Evolutionary conservation across 2,797 vertebrate genomes (phyloP).

Genomic region (Aulostomus chinensis): DNA sequence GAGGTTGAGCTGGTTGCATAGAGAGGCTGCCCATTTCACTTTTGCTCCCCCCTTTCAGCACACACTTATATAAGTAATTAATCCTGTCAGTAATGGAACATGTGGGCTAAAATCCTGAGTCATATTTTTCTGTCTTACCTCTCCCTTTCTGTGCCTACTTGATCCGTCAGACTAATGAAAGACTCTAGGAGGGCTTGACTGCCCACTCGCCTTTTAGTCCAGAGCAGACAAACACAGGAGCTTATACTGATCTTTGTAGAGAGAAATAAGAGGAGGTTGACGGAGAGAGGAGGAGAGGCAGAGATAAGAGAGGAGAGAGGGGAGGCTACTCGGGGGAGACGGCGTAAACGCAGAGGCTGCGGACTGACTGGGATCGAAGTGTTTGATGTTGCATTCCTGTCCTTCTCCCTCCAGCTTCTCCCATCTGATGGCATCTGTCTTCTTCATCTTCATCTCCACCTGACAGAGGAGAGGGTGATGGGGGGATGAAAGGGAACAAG

Average conservation of each 20-base stretch:
- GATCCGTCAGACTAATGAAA: constrained; percentile 67
- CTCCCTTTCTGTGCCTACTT: constrained; percentile 57
- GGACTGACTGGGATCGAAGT: constrained; percentile 77
- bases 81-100: constrained; percentile 63
- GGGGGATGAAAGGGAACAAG: constrained; percentile 1
- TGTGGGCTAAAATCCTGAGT: constrained; percentile 67
- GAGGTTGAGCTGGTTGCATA: constrained; percentile 22
- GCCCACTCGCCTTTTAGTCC: constrained; percentile 67
- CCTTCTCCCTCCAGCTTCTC: constrained; percentile 82
- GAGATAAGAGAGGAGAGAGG: constrained; percentile 12
- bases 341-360: constrained; percentile 30
- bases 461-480: constrained; percentile 54
- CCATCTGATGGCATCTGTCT: constrained; percentile 89
- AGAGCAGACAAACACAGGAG: constrained; percentile 62
- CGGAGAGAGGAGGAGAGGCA: background rate
- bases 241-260: constrained; percentile 58
- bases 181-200: constrained; percentile 48
- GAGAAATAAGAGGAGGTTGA: constrained; percentile 6
- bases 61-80: constrained; percentile 67
- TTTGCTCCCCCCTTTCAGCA: constrained; percentile 27
- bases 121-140: constrained; percentile 60
- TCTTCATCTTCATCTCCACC: constrained; percentile 99
- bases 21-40: constrained; percentile 52
- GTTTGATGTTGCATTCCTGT: constrained; percentile 76
- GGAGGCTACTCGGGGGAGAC: constrained; percentile 4